Conservation (phyloP, 2,113 vertebrate genomes). For the Callaeas wilsoni region DNA sequence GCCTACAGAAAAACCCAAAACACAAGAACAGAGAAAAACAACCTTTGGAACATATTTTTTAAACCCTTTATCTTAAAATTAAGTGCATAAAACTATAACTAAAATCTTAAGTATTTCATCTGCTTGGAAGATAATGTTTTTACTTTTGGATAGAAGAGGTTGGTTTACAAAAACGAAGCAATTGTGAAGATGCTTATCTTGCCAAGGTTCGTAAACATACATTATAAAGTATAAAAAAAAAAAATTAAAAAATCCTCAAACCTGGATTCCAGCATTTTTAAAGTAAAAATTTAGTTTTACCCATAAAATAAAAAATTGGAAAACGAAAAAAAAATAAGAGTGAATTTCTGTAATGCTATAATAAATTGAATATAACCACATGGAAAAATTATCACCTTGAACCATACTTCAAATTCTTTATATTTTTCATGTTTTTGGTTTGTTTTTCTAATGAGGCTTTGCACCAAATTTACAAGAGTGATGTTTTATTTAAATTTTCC, state of each 20-base stretch:
- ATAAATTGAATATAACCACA: neutral
- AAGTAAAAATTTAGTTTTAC: neutral
- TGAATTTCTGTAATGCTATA: neutral
- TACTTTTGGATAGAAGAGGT: neutral
- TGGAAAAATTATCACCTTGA: neutral
- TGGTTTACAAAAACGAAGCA: neutral
- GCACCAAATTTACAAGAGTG: neutral
- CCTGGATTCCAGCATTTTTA: neutral
- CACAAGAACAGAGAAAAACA: neutral
- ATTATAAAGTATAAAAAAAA: neutral
- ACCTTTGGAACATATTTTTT: neutral
- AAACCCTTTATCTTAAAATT: neutral
- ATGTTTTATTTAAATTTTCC: neutral
- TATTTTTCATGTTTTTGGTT: neutral
- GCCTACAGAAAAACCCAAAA: neutral
- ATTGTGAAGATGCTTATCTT: neutral
- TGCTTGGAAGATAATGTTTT: neutral
- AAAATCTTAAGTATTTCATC: neutral
- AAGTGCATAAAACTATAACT: neutral
- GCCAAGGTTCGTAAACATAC: neutral
- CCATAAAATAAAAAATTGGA: neutral
- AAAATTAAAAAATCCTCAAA: fast-evolving
- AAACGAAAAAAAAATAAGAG: neutral
- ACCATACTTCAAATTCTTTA: neutral
- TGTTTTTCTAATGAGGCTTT: neutral